Conservation (phyloP, 2,797 vertebrate species). For the Gymnoscopelus microlampas region DNA sequence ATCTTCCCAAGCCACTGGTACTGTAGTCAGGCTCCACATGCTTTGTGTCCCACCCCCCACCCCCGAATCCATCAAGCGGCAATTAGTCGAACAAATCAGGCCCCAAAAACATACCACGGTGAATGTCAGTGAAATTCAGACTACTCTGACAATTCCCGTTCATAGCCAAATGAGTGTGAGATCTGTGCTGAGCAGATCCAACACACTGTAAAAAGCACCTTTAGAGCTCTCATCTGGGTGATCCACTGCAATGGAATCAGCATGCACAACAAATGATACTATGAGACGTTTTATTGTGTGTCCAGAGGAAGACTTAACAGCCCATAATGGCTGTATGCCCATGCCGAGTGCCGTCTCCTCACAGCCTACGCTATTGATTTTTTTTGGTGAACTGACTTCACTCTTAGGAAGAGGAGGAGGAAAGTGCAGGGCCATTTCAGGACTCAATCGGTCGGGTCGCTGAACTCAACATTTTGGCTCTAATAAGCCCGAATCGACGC, state of each 20-base stretch:
- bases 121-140: conserved; percentile 46
- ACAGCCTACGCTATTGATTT: conserved; percentile 44
- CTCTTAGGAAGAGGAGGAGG: conserved; percentile 6
- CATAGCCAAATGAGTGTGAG: conserved; percentile 17
- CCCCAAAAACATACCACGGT: conserved; percentile 25
- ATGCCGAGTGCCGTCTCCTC: conserved; percentile 24
- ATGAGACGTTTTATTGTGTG: conserved; percentile 33
- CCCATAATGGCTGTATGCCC: conserved; percentile 1
- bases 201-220: conserved; percentile 13
- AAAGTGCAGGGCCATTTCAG: too few species aligned
- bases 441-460: too few species aligned
- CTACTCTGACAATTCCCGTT: conserved; percentile 20
- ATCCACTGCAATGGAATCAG: conserved; percentile 33
- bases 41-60: conserved; percentile 28
- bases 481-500: too few species aligned
- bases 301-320: conserved; percentile 32
- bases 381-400: conserved; percentile 30
- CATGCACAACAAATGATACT: conserved; percentile 14
- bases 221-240: conserved; percentile 28
- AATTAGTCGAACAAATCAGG: conserved; percentile 54
- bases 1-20: conserved; percentile 23
- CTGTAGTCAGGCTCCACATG: conserved; percentile 6
- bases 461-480: too few species aligned
- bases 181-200: background rate
- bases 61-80: conserved; percentile 49